Conservation (phyloP, 2,797 vertebrate species). For the Mionectes olivaceus region DNA sequence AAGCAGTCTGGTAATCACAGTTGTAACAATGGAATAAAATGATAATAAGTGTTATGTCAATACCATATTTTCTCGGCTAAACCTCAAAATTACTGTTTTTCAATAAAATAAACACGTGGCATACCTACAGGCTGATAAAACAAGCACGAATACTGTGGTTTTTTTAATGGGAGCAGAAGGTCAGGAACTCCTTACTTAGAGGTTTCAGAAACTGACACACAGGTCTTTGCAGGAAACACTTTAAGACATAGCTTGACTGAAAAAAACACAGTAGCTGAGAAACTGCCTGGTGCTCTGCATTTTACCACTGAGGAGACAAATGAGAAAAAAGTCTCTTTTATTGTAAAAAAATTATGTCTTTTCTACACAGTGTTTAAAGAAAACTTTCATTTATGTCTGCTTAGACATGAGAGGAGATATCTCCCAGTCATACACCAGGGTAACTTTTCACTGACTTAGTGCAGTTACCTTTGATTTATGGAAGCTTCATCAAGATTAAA, state of each 20-base stretch:
- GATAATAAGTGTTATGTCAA: not conserved
- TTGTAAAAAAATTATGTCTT: not conserved
- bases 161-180: not conserved
- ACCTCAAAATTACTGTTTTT: not conserved
- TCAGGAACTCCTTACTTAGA: not conserved
- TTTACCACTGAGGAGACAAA: not conserved
- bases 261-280: not conserved
- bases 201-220: not conserved
- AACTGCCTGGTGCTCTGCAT: not conserved
- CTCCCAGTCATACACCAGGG: not conserved
- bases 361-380: not conserved
- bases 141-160: not conserved
- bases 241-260: not conserved
- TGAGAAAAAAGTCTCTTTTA: not conserved
- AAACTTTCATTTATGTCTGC: not conserved
- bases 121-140: not conserved
- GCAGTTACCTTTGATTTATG: not conserved
- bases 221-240: not conserved
- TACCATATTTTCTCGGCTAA: not conserved
- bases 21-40: not conserved
- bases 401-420: not conserved
- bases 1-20: not conserved
- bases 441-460: not conserved
- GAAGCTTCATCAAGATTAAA: not conserved
- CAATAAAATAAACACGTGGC: not conserved